A percentile compares a stretch with the other conserved stretches of the same genome.
Conservation (phyloP, 2,113 vertebrate genomes). For the Oriolus oriolus region DNA sequence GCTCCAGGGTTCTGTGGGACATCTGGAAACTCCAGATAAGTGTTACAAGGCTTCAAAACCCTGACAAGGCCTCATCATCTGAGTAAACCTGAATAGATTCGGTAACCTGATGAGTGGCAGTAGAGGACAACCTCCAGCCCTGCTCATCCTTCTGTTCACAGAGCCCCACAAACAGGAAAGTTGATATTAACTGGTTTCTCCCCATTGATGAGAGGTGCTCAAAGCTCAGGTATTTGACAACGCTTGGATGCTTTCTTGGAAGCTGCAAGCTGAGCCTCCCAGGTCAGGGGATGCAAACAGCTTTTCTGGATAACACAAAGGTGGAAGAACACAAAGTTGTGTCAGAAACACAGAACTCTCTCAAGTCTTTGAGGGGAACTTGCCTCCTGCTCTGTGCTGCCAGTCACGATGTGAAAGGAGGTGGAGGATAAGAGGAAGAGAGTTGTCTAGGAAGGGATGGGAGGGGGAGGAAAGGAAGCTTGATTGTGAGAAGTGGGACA, state of each 20-base stretch:
- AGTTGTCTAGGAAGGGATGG: background rate
- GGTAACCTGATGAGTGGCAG: background rate
- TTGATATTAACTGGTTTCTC: background rate
- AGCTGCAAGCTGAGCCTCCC: background rate
- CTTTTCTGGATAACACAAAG: background rate
- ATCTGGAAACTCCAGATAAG: background rate
- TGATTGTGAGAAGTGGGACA: background rate
- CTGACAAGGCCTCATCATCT: background rate
- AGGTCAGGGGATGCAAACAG: background rate
- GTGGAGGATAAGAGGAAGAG: background rate
- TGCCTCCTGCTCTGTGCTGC: background rate
- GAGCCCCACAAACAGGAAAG: background rate
- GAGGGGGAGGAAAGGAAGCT: background rate
- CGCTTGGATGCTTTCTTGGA: background rate
- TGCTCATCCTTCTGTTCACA: background rate
- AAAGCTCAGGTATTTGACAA: background rate
- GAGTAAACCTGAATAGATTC: background rate
- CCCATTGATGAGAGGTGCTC: background rate
- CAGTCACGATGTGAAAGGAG: background rate
- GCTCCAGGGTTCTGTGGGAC: background rate
- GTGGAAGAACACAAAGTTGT: background rate
- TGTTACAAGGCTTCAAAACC: background rate
- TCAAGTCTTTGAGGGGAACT: background rate
- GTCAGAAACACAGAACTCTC: background rate
- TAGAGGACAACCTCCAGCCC: rapidly evolving